Evolutionary conservation across 2,888 invertebrate species (phyloP).

Genomic region (Polyploca ridens): DNA sequence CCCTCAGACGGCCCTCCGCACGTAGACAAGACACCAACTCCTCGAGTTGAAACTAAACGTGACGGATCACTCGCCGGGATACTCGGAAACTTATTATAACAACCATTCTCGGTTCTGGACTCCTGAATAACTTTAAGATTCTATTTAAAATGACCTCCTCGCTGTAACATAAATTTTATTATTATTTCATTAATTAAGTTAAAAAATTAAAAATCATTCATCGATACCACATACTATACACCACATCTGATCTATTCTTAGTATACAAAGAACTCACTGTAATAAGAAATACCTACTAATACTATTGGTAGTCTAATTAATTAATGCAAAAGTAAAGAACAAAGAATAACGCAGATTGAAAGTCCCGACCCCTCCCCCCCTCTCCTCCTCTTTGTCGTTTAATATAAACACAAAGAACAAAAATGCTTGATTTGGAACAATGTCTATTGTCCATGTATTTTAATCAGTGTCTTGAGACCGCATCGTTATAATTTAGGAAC

Average conservation of each 20-base stretch:
- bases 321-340: slow-evolving; percentile 52
- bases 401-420: slow-evolving; percentile 66
- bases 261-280: too few relatives aligned
- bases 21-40: slow-evolving; percentile 29
- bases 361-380: slow-evolving; percentile 43
- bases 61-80: slow-evolving; percentile 46
- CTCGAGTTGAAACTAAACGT: slow-evolving; percentile 57
- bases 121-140: slow-evolving; percentile 21
- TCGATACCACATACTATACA: too few relatives aligned
- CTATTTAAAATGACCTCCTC: slow-evolving; percentile 12
- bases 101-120: slow-evolving; percentile 17
- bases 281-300: neutral
- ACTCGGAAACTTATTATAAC: slow-evolving; percentile 35
- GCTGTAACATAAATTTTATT: neutral
- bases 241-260: too few relatives aligned
- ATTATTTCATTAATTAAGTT: neutral
- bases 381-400: slow-evolving; percentile 56
- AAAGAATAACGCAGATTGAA: slow-evolving; percentile 58
- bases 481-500: slow-evolving; percentile 39
- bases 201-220: too few relatives aligned
- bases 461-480: slow-evolving; percentile 60
- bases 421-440: slow-evolving; percentile 69
- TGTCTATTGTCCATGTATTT: slow-evolving; percentile 69
- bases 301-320: slow-evolving; percentile 33
- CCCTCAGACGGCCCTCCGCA: slow-evolving; percentile 64